Evolutionary conservation across 2,797 vertebrate species (phyloP).

Genomic region (Triplophysa yarkandensis): DNA sequence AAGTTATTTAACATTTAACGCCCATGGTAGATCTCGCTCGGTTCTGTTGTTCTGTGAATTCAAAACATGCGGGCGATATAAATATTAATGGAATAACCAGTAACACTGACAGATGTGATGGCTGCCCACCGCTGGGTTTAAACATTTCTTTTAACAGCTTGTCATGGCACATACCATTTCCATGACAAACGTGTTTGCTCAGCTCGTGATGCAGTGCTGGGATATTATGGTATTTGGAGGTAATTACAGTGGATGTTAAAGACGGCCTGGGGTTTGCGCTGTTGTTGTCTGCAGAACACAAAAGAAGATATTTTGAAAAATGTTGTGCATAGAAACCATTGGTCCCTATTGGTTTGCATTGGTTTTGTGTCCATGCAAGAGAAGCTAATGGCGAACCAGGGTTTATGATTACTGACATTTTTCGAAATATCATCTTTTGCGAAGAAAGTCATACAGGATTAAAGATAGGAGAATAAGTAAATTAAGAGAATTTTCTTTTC

Average conservation of each 20-base stretch:
- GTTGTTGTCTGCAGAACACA: neutral
- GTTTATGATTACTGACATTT: too few relatives aligned
- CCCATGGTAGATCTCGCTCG: slow-evolving; percentile 21
- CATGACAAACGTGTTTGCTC: slow-evolving; percentile 21
- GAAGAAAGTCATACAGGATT: too few relatives aligned
- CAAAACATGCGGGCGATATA: slow-evolving; percentile 33
- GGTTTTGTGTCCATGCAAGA: too few relatives aligned
- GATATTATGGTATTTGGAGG: slow-evolving; percentile 24
- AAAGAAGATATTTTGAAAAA: too few relatives aligned
- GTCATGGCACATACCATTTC: slow-evolving; percentile 33
- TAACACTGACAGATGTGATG: slow-evolving; percentile 30
- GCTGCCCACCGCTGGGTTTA: slow-evolving; percentile 19
- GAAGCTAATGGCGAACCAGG: too few relatives aligned
- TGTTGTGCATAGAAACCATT: too few relatives aligned
- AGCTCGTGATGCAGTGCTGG: neutral
- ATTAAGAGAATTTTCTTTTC: too few relatives aligned
- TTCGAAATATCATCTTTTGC: too few relatives aligned
- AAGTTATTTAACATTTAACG: slow-evolving; percentile 27
- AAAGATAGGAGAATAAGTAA: too few relatives aligned
- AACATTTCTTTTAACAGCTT: slow-evolving; percentile 32
- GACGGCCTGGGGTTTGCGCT: neutral
- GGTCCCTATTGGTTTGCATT: too few relatives aligned
- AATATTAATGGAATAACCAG: slow-evolving; percentile 9
- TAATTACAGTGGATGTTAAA: neutral
- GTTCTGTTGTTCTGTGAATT: slow-evolving; percentile 36